phyloP scores from a whole-genome alignment of 2,888 invertebrate species.

The Scrobipalpa costella region DNA sequence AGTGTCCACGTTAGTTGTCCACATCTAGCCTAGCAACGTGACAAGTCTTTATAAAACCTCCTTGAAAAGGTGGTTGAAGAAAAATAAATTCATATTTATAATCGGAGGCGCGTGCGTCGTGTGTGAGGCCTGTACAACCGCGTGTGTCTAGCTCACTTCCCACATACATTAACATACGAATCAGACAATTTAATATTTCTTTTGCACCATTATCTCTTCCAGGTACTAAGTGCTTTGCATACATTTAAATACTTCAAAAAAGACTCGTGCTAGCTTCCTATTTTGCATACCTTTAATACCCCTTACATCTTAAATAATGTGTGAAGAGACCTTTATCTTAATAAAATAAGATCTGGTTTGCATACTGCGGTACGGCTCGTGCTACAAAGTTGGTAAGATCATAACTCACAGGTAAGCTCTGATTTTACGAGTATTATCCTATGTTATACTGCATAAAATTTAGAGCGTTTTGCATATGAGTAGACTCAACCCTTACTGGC shows the following conservation, averaged over 20 bases:
- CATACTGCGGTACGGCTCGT: conserved; percentile 35
- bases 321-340: conserved; percentile 38
- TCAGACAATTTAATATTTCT: conserved; percentile 67
- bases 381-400: conserved; percentile 34
- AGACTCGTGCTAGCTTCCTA: conserved; percentile 59
- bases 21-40: not conserved
- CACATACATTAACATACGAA: conserved; percentile 72
- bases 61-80: conserved; percentile 17
- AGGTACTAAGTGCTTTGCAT: conserved; percentile 71
- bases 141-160: conserved; percentile 60
- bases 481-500: conserved; percentile 32
- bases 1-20: not conserved
- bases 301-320: conserved; percentile 35
- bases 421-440: conserved; percentile 41
- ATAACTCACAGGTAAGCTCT: conserved; percentile 39
- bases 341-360: conserved; percentile 41
- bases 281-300: conserved; percentile 52
- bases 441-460: conserved; percentile 43
- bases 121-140: conserved; percentile 51
- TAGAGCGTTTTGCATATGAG: conserved; percentile 43
- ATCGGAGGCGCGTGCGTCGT: conserved; percentile 51
- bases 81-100: conserved; percentile 31
- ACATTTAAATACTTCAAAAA: conserved; percentile 62
- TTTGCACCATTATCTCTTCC: conserved; percentile 64
- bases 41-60: conserved; percentile 21